phyloP scores from a whole-genome alignment of 2,113 vertebrate genomes.

The Irena cyanogastra region DNA sequence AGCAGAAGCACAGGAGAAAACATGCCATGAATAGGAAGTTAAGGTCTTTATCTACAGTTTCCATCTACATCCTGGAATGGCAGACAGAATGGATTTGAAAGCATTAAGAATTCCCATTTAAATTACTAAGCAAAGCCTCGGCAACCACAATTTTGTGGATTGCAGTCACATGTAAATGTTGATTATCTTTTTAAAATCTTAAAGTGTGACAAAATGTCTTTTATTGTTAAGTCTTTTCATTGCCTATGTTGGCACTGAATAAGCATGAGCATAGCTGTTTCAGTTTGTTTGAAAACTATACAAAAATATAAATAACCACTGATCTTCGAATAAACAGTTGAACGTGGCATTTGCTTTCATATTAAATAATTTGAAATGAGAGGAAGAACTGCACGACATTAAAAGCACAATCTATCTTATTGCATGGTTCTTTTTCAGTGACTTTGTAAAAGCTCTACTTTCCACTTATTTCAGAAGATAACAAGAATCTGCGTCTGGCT shows the following conservation, averaged over 20 bases:
- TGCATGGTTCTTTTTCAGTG: not conserved
- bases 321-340: conserved; percentile 11
- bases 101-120: not conserved
- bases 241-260: not conserved
- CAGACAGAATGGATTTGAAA: not conserved
- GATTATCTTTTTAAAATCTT: not conserved
- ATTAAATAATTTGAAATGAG: conserved; percentile 16
- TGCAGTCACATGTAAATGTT: not conserved
- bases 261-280: not conserved
- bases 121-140: not conserved
- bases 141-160: not conserved
- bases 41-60: not conserved
- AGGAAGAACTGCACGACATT: not conserved
- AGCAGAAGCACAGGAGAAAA: not conserved
- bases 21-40: not conserved
- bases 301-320: conserved; percentile 12
- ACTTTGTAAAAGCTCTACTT: not conserved
- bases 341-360: not conserved
- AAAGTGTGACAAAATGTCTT: not conserved
- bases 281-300: conserved; percentile 13
- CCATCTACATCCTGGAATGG: not conserved
- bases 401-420: conserved; percentile 3
- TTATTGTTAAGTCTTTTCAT: not conserved
- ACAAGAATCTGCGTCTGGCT: not conserved
- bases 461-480: not conserved